These are phyloP conservation scores for Gryon sp. DNA, from an alignment of 1,140 invertebrate genomes.

Conservation along the genomic window DNA sequence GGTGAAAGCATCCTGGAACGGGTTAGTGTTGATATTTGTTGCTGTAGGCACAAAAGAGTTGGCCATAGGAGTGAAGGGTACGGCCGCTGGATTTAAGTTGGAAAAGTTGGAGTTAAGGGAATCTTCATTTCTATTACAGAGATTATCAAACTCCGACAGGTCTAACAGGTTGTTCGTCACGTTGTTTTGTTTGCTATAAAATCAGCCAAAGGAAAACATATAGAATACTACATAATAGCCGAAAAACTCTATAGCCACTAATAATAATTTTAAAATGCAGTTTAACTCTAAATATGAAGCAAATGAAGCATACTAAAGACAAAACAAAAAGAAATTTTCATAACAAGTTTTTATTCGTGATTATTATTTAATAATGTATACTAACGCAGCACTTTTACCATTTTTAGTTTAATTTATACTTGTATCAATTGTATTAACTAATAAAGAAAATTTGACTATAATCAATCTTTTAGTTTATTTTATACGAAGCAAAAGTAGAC, in stretches of 20 bases:
- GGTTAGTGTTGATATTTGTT: conserved; percentile 74
- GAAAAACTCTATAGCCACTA: conserved; percentile 65
- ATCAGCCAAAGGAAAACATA: conserved; percentile 75
- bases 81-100: conserved; percentile 76
- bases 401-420: no score
- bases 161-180: conserved; percentile 81
- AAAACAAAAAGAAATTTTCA: conserved; percentile 11
- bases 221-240: conserved; percentile 71
- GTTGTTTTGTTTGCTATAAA: conserved; percentile 81
- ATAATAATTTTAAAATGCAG: conserved; percentile 20
- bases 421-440: no score
- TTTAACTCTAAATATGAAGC: conserved; percentile 17
- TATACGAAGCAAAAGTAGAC: conserved; percentile 76
- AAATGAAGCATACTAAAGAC: conserved; percentile 12
- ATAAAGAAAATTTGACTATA: no score
- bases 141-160: conserved; percentile 80
- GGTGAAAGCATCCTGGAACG: conserved; percentile 77
- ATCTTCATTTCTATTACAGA: conserved; percentile 81
- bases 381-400: neutral
- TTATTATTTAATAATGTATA: neutral
- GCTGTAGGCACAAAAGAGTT: conserved; percentile 71
- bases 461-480: no score
- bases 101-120: conserved; percentile 78
- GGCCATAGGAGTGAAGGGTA: conserved; percentile 76
- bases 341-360: no score